A percentile compares a stretch with the other conserved stretches of the same genome.
Conservation (phyloP, 2,113 vertebrate species). For the Zosterops pallidus region DNA sequence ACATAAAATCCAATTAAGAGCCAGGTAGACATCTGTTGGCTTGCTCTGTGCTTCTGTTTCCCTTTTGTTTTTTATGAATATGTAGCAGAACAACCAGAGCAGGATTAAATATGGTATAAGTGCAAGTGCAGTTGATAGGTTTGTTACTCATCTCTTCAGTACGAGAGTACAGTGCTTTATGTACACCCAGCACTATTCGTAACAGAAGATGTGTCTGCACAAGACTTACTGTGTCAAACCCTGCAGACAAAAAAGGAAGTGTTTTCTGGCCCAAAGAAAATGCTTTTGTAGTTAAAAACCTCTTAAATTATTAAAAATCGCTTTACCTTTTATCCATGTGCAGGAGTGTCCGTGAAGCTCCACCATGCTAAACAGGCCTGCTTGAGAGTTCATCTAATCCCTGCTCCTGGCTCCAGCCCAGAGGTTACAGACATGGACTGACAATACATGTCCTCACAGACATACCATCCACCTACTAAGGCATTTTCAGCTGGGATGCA, state of each 20-base stretch:
- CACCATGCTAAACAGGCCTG: background rate
- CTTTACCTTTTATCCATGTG: background rate
- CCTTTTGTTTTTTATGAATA: conserved; percentile 24
- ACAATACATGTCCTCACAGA: fast-evolving
- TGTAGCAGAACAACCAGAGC: conserved; percentile 50
- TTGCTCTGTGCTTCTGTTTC: conserved; percentile 62
- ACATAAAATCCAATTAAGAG: conserved; percentile 44
- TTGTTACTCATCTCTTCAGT: background rate
- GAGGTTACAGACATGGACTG: background rate
- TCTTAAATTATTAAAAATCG: background rate
- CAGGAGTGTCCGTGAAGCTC: background rate
- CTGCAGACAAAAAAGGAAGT: background rate
- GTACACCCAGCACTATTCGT: background rate
- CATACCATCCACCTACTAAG: background rate
- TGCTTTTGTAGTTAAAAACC: background rate
- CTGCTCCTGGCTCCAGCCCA: background rate
- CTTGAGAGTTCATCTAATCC: background rate
- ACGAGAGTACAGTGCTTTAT: background rate
- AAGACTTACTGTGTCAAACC: background rate
- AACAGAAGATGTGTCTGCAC: background rate
- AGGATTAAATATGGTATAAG: conserved; percentile 11
- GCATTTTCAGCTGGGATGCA: background rate
- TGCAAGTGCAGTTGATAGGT: background rate
- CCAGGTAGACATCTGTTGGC: conserved; percentile 63
- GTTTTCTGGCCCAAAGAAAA: background rate